Conservation (phyloP, 2,888 invertebrate species). For the Lacanobia oleracea region DNA sequence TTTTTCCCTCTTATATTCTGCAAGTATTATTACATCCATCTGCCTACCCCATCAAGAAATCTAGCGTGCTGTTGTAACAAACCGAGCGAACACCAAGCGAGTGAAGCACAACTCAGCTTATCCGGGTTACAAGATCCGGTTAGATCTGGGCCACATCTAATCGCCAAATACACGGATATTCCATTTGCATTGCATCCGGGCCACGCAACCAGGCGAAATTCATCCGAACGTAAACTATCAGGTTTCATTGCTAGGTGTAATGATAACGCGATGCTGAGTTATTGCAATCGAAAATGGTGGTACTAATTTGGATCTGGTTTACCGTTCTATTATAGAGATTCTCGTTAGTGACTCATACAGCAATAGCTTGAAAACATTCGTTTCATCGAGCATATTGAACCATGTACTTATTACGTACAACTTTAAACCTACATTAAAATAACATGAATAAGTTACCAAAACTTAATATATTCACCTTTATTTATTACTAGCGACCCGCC, state of each 20-base stretch:
- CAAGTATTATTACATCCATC: neutral
- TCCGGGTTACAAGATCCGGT: conserved; percentile 78
- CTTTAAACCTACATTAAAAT: too few species aligned
- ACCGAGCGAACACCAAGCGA: conserved; percentile 68
- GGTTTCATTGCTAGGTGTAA: conserved; percentile 36
- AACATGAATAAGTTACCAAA: too few species aligned
- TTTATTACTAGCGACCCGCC: too few species aligned
- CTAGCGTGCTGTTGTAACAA: conserved; percentile 38
- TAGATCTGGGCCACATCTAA: conserved; percentile 76
- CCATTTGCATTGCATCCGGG: conserved; percentile 82
- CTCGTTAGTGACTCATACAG: neutral
- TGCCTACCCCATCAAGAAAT: conserved; percentile 24
- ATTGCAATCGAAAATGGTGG: conserved; percentile 8
- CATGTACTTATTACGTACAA: neutral
- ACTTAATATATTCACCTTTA: neutral
- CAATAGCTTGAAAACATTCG: neutral
- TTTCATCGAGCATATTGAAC: neutral
- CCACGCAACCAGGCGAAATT: conserved; percentile 68
- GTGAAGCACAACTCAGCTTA: conserved; percentile 75
- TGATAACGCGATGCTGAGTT: conserved; percentile 30
- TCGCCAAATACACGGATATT: conserved; percentile 82
- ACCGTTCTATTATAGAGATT: neutral
- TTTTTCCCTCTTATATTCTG: too few species aligned
- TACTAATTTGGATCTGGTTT: neutral
- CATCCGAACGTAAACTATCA: conserved; percentile 69